phyloP scores from a whole-genome alignment of 1,140 invertebrate species.

The Solen grandis region DNA sequence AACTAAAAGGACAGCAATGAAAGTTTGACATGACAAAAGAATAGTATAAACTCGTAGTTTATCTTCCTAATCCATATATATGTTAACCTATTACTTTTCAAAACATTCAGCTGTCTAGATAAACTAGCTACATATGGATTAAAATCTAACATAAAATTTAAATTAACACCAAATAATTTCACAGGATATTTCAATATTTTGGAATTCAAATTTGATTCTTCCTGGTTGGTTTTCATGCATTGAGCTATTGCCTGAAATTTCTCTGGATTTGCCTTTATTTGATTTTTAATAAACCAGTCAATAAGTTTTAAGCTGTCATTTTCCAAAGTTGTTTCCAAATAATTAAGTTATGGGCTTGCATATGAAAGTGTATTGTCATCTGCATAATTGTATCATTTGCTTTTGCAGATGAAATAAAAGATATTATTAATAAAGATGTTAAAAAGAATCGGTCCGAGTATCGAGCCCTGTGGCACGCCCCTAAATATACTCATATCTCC shows the following conservation, averaged over 20 bases:
- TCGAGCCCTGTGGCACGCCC: slow-evolving; percentile 30
- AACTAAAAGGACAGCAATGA: slow-evolving; percentile 27
- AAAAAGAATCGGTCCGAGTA: slow-evolving; percentile 42
- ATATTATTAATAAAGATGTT: slow-evolving; percentile 37
- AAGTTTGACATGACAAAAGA: slow-evolving; percentile 47
- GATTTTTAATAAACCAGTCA: slow-evolving; percentile 38
- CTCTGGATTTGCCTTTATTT: slow-evolving; percentile 40
- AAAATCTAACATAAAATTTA: too few relatives aligned
- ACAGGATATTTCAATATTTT: slow-evolving; percentile 42
- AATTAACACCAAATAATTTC: slow-evolving; percentile 26
- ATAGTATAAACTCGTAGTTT: slow-evolving; percentile 17
- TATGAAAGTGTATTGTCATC: too few relatives aligned
- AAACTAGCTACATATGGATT: slow-evolving; percentile 30
- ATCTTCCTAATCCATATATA: slow-evolving; percentile 13
- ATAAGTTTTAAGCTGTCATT: slow-evolving; percentile 22
- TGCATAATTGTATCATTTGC: slow-evolving; percentile 29
- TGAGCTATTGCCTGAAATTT: slow-evolving; percentile 45
- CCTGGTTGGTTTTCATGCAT: slow-evolving; percentile 6
- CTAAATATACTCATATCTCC: slow-evolving; percentile 21
- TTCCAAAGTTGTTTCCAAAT: slow-evolving; percentile 13
- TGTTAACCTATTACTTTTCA: slow-evolving; percentile 19
- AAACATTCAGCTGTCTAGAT: slow-evolving; percentile 31
- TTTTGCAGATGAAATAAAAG: slow-evolving; percentile 21
- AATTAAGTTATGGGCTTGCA: slow-evolving; percentile 3
- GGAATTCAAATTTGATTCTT: slow-evolving; percentile 32